Percentiles rank a stretch among this genome's conserved stretches.
phyloP scores from a whole-genome alignment of 2,888 invertebrate genomes.

The Pollenia labialis region DNA sequence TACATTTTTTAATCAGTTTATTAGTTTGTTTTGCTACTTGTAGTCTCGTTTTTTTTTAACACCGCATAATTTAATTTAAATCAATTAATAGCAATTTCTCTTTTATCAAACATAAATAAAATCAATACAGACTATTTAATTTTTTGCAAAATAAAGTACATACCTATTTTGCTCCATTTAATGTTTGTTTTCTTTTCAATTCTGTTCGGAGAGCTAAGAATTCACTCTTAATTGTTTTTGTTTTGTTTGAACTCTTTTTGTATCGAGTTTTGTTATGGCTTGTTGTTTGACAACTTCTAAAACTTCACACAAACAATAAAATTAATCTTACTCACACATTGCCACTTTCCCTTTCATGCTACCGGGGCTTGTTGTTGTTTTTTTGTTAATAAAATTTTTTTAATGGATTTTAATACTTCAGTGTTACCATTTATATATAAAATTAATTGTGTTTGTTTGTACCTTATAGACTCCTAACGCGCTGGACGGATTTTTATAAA shows the following conservation, averaged over 20 bases:
- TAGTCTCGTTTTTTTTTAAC: too few species aligned
- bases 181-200: background rate
- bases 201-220: background rate
- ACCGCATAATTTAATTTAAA: too few species aligned
- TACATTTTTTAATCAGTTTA: too few species aligned
- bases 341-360: conserved; percentile 67
- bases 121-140: too few species aligned
- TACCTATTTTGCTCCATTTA: background rate
- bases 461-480: too few species aligned
- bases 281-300: conserved; percentile 16
- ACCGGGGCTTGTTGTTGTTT: conserved; percentile 6
- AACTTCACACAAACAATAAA: background rate
- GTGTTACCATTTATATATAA: conserved; percentile 3
- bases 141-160: too few species aligned
- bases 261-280: background rate
- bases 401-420: conserved; percentile 20
- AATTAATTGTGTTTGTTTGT: too few species aligned
- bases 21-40: too few species aligned
- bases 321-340: conserved; percentile 40
- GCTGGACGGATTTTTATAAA: too few species aligned
- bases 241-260: background rate
- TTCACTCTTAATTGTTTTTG: background rate
- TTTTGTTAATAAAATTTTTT: conserved; percentile 22
- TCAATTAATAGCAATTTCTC: too few species aligned
- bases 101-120: too few species aligned